phyloP scores from a whole-genome alignment of 1,140 invertebrate genomes.

The Catajapyx aquilonaris region DNA sequence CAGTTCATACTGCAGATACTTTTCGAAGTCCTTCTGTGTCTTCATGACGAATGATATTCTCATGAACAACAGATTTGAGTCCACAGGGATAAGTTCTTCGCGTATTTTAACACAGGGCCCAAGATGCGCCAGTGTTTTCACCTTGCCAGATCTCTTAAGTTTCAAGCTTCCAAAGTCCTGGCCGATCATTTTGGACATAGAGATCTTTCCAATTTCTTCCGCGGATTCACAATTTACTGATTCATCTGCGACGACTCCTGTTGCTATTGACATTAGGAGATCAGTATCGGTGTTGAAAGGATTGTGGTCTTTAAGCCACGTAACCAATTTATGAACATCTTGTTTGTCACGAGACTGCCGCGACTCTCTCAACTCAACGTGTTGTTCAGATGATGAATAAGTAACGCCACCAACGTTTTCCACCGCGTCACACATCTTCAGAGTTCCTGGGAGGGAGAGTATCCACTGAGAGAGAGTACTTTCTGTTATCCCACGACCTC shows the following conservation, averaged over 20 bases:
- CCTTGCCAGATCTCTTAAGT: not conserved
- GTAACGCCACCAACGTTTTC: not conserved
- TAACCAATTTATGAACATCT: not conserved
- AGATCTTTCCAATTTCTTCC: not conserved
- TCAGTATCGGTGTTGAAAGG: not conserved
- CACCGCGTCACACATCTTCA: slow-evolving; percentile 1
- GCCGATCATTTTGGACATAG: not conserved
- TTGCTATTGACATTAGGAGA: not conserved
- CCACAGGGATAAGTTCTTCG: not conserved
- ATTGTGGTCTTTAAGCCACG: not conserved
- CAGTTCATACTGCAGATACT: not conserved
- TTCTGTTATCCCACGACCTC: slow-evolving; percentile 11
- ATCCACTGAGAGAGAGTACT: slow-evolving; percentile 1
- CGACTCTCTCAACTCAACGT: not conserved
- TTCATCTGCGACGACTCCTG: slow-evolving; percentile 1
- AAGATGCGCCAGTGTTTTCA: not conserved
- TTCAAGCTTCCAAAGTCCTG: slow-evolving; percentile 1
- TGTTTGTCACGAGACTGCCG: not conserved
- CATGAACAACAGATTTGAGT: not conserved
- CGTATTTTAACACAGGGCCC: not conserved
- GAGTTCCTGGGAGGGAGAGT: not conserved
- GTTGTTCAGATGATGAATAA: not conserved
- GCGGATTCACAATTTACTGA: not conserved
- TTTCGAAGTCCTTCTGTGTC: not conserved
- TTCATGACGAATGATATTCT: not conserved